phyloP scores from a whole-genome alignment of 2,113 vertebrate genomes.

The Actenoides hombroni region DNA sequence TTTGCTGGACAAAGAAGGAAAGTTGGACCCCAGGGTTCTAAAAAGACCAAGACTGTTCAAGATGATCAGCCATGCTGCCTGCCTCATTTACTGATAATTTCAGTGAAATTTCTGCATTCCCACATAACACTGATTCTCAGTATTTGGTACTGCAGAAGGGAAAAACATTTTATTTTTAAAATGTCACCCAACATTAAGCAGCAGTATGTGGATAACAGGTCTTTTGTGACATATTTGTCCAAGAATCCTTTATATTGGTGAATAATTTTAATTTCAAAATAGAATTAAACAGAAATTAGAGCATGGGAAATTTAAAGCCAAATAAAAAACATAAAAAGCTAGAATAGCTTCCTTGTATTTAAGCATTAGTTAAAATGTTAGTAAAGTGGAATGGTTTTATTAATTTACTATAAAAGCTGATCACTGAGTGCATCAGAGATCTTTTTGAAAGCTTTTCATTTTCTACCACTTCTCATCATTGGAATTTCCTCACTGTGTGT shows the following conservation, averaged over 20 bases:
- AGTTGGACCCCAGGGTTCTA: background rate
- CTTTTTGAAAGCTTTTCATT: background rate
- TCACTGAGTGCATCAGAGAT: background rate
- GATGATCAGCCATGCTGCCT: background rate
- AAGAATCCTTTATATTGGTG: background rate
- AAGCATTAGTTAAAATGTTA: background rate
- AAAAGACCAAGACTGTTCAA: background rate
- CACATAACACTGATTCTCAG: background rate
- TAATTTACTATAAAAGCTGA: background rate
- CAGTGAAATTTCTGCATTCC: background rate
- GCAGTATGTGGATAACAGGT: background rate
- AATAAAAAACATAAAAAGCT: background rate
- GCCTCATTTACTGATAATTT: background rate
- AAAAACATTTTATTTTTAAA: background rate
- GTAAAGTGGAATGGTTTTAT: background rate
- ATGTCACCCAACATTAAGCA: background rate
- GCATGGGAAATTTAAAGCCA: background rate
- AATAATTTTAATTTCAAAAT: background rate
- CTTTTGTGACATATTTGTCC: background rate
- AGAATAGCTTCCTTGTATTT: background rate
- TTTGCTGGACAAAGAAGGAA: background rate
- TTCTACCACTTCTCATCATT: background rate
- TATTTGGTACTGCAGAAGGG: background rate
- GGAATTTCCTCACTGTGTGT: background rate
- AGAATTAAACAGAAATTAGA: background rate